A percentile compares a stretch with the other conserved stretches of the same genome.
These are phyloP conservation scores for Stigmatopora nigra DNA, from an alignment of 2,113 vertebrate genomes.

Conservation along the genomic window DNA sequence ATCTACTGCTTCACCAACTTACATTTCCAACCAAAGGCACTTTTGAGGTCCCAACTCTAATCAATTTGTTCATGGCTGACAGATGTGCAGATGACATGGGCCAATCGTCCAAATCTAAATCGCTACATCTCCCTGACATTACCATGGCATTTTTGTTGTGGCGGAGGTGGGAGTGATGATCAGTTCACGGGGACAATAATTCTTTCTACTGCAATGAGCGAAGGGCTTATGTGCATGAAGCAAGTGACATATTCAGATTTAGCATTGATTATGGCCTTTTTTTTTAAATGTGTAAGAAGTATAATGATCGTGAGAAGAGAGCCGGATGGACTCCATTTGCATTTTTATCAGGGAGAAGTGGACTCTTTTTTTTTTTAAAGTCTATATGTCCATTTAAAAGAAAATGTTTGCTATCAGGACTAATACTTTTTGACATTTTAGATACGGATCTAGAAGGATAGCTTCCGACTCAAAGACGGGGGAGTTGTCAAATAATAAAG, in stretches of 20 bases:
- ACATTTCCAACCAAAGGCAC: slow-evolving; percentile 39
- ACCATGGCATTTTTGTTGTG: slow-evolving; percentile 75
- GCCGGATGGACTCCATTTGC: slow-evolving; percentile 43
- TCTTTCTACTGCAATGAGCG: slow-evolving; percentile 35
- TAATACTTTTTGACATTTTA: slow-evolving; percentile 74
- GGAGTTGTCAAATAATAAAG: slow-evolving; percentile 65
- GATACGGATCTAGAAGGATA: slow-evolving; percentile 66
- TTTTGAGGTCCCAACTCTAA: slow-evolving; percentile 69
- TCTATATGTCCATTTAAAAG: too few relatives aligned
- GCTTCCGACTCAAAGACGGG: slow-evolving; percentile 45
- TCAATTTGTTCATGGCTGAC: slow-evolving; percentile 55
- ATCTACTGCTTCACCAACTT: slow-evolving; percentile 8
- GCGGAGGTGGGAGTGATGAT: slow-evolving; percentile 56
- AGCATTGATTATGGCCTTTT: slow-evolving; percentile 63
- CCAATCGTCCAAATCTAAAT: slow-evolving; percentile 71
- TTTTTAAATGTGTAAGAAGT: slow-evolving; percentile 58
- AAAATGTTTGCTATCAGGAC: slow-evolving; percentile 53
- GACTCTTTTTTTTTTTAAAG: slow-evolving; percentile 56
- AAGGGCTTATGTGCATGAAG: background rate
- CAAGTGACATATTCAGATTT: slow-evolving; percentile 70
- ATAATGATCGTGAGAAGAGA: slow-evolving; percentile 46
- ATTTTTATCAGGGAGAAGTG: slow-evolving; percentile 62
- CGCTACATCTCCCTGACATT: slow-evolving; percentile 76
- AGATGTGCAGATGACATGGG: slow-evolving; percentile 57
- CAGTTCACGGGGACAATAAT: slow-evolving; percentile 60